Evolutionary conservation across 2,113 vertebrate species (phyloP).

Genomic region (Emydura subglobosa): DNA sequence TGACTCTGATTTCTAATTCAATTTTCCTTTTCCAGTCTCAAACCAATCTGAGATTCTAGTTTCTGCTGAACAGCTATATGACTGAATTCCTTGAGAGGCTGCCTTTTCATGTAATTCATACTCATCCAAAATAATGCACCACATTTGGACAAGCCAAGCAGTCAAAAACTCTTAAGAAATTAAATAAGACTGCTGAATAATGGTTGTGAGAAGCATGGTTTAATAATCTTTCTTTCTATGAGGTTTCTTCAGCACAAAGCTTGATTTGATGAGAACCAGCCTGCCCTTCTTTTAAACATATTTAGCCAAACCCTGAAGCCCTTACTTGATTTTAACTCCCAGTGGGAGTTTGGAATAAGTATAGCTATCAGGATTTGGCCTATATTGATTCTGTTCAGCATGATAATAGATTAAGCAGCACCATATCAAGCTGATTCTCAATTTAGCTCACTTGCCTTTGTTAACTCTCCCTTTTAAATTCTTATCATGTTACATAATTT

Average conservation of each 20-base stretch:
- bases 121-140: conserved; percentile 14
- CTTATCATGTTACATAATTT: background rate
- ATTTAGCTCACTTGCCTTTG: background rate
- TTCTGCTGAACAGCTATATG: background rate
- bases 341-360: background rate
- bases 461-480: background rate
- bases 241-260: background rate
- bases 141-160: background rate
- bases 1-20: conserved; percentile 29
- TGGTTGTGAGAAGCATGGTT: background rate
- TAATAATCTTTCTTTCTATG: background rate
- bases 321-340: background rate
- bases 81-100: conserved; percentile 12
- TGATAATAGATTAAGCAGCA: background rate
- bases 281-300: background rate
- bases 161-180: conserved; percentile 51
- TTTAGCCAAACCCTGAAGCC: background rate
- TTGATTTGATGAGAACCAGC: background rate
- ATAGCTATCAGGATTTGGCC: background rate
- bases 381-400: background rate
- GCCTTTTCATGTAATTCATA: conserved; percentile 19
- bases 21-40: conserved; percentile 31
- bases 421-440: background rate
- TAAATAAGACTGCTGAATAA: conserved; percentile 23
- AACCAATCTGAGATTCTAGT: background rate